Conservation (phyloP, 2,797 vertebrate genomes). For the Lepidocolaptes lacrymiger region DNA sequence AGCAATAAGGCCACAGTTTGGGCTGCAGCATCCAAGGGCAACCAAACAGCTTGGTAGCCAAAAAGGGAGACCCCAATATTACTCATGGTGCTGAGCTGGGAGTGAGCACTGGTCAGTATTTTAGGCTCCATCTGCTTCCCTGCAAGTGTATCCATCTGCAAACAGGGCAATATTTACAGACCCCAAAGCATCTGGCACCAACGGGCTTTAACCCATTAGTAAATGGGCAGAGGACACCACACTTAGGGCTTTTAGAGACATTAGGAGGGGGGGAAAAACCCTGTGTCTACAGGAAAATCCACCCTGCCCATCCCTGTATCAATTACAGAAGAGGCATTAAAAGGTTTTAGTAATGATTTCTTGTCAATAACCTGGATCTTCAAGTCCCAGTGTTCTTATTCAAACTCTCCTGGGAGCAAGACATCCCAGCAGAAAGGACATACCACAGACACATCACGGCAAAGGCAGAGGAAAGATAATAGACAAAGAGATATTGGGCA, state of each 20-base stretch:
- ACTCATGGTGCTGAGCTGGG: background rate
- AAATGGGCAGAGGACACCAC: background rate
- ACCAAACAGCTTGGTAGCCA: background rate
- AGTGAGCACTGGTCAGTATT: background rate
- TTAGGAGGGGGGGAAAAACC: background rate
- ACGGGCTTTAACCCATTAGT: background rate
- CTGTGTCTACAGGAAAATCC: background rate
- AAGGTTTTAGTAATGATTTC: slow-evolving; percentile 48
- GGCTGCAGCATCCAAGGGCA: rapidly evolving
- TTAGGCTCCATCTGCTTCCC: background rate
- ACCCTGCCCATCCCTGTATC: background rate
- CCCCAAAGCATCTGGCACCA: background rate
- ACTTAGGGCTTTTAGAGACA: slow-evolving; percentile 14
- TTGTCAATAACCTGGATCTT: slow-evolving; percentile 28
- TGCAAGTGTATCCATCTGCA: background rate
- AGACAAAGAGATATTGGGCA: slow-evolving; percentile 10
- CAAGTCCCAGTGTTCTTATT: background rate
- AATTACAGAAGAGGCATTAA: slow-evolving; percentile 47
- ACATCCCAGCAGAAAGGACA: background rate
- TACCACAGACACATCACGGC: background rate
- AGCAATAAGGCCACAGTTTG: rapidly evolving
- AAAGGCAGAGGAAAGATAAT: background rate
- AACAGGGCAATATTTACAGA: slow-evolving; percentile 4
- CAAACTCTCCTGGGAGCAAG: background rate
- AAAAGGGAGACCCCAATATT: background rate